These are phyloP conservation scores for Pygocentrus nattereri DNA, from an alignment of 2,797 vertebrate genomes.

Conservation along the genomic window DNA sequence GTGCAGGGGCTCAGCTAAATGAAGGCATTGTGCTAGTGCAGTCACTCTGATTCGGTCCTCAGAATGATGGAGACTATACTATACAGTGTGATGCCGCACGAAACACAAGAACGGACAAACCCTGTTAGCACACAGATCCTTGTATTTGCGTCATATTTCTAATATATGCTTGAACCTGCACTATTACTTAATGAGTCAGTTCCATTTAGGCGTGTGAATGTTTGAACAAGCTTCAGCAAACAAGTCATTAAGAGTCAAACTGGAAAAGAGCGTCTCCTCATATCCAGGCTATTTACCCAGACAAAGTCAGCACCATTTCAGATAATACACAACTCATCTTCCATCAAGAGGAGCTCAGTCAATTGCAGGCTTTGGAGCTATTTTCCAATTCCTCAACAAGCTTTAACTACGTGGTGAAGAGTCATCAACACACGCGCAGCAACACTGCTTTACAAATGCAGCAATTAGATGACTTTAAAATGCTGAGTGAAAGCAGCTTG, in stretches of 20 bases:
- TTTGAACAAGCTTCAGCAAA: constrained; percentile 51
- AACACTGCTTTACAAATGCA: constrained; percentile 6
- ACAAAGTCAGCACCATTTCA: constrained; percentile 31
- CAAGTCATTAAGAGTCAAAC: constrained; percentile 48
- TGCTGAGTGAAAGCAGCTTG: constrained; percentile 35
- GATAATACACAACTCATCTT: constrained; percentile 32
- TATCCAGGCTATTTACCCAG: constrained; percentile 32
- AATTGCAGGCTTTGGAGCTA: background rate
- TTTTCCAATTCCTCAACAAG: constrained; percentile 33
- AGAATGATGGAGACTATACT: too few species aligned
- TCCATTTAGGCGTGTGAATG: constrained; percentile 25
- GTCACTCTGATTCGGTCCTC: too few species aligned
- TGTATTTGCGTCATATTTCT: constrained; percentile 21
- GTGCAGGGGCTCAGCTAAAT: too few species aligned
- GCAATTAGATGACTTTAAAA: constrained; percentile 29
- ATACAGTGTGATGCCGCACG: too few species aligned
- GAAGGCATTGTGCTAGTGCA: too few species aligned
- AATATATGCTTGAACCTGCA: constrained; percentile 19
- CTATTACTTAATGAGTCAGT: constrained; percentile 29
- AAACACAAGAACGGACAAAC: too few species aligned
- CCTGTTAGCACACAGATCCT: background rate
- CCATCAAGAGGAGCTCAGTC: constrained; percentile 17
- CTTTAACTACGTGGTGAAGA: constrained; percentile 22
- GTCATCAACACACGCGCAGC: background rate
- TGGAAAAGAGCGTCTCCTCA: constrained; percentile 31